Percentiles rank a stretch among this genome's conserved stretches.
Evolutionary conservation across 2,113 vertebrate genomes (phyloP).

Genomic region (Sclerurus mexicanus): DNA sequence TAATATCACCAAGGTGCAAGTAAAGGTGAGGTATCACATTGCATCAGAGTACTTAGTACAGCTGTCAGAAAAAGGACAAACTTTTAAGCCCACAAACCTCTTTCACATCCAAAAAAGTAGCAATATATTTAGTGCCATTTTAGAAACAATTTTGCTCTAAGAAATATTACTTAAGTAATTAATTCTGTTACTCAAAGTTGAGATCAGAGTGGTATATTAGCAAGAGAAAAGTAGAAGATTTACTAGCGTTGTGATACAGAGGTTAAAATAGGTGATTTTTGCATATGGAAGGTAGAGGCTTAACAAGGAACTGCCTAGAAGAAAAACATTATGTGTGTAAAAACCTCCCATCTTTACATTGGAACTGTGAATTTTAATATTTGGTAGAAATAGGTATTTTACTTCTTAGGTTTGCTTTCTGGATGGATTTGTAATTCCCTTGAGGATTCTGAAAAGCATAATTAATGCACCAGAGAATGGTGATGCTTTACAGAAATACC

Average conservation of each 20-base stretch:
- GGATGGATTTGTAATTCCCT: background rate
- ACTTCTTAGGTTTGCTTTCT: background rate
- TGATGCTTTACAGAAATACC: background rate
- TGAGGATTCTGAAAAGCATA: background rate
- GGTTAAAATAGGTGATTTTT: background rate
- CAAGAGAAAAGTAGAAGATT: background rate
- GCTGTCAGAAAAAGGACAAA: background rate
- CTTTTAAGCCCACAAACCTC: background rate
- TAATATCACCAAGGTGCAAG: background rate
- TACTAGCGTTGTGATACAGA: background rate
- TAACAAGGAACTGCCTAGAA: background rate
- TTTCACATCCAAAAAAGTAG: background rate
- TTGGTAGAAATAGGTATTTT: background rate
- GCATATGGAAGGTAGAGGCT: background rate
- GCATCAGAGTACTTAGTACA: background rate
- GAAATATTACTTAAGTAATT: background rate
- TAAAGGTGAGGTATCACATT: background rate
- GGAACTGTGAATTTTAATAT: background rate
- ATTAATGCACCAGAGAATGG: background rate
- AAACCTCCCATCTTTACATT: background rate
- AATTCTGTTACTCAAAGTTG: background rate
- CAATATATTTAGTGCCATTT: background rate
- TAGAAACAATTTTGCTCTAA: background rate
- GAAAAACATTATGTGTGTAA: background rate
- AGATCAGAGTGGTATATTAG: background rate